Base-by-base conservation (phyloP, 35 echinoderm and acorn worm species). In the Heliocidaris tuberculata region DNA sequence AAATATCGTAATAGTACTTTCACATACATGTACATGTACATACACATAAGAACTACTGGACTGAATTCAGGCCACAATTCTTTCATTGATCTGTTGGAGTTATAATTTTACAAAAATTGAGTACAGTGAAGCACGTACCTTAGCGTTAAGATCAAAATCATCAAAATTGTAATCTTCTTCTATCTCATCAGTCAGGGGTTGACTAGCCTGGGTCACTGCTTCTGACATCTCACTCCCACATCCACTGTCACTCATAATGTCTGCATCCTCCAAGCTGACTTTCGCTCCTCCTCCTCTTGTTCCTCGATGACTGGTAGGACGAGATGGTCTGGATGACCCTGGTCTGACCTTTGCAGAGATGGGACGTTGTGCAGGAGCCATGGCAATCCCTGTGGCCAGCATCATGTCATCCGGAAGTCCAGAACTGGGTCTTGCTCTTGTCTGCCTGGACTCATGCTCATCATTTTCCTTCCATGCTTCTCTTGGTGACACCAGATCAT, bases 211-310 rank as follows among this genome's bases (percentile, higher is more conserved):
- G 24, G 88, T 27, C n/a, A 21, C 1, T 48, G 21, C 47, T 30
- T 93, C 90, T 7, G 31, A 49, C 88, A 92, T 90, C 89, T 95
- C 95, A 93, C 95, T 95, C 47, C 49, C 59, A 30, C 95, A 95
- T 85, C 95, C 95, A 95, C 95, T 95, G 47, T 96, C 92, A 85
- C 32, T 78, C 9, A 52, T 48, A 15, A 30, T 32, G 49, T 96
- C 92, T 31, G 48, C 85, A 50, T n/a, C 19, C 87, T 56, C 85
- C 86, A 59, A 0, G 30, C 32, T 90, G 11, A 31, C n/a, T 42
- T 92, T 49, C 11, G 90, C 88, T 61, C 35, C 48, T 7, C 50
- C 86, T 48, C 32, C 10, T 59, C 48, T 93, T n/a, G 9, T 4
- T 52, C 48, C 12, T 19, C n/a, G 31, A 13, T 93, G 48, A 49